Base-by-base conservation (phyloP, 2,113 vertebrate species). In the Setophaga kirtlandii region DNA sequence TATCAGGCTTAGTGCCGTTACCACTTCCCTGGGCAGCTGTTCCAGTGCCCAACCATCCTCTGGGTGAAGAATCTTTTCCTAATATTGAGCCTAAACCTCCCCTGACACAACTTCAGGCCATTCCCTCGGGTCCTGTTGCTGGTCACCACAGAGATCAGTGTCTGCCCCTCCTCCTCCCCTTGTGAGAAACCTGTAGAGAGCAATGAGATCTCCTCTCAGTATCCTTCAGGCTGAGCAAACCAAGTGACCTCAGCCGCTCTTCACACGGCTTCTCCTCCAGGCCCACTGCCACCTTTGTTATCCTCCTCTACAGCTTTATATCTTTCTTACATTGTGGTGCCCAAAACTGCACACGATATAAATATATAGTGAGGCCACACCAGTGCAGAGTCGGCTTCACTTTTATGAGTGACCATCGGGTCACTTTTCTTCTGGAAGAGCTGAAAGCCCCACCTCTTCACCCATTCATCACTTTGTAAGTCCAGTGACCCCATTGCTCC, bases 31-130 rank as follows among this genome's bases (percentile, higher is more conserved):
- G 30, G 24, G n/a, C 8, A 68, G 30, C n/a, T 31, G 30, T 68
- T 62, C 11, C 24, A 55, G 21, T 4, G 41, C 25, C 30, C 41
- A 15, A 0, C 3, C n/a, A 62, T 4, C 5, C 14, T 25, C 19
- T 22, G 17, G 16, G 20, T 53, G 55, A 68, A 75, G 70, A 53
- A 75, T 2, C 7, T 6, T 55, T 21, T 31, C 15, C 30, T 31
- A 5, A 68, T 55, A 35, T 14, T 16, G 30, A 41, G 6, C 11
- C 30, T 41, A 62, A 55, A 41, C 10, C 14, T 53, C 20, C 33
- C 30, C 39, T 39, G 30, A 55, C 46, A n/a, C 39, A 53, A 7
- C 6, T 62, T 27, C 21, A 55, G 55, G n/a, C 17, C 3, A 22
- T 53, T 75, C 11, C 53, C 39, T 41, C 0, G 0, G 41, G 10